phyloP scores from a whole-genome alignment of 2,113 vertebrate genomes.

The Phaethon lepturus region DNA sequence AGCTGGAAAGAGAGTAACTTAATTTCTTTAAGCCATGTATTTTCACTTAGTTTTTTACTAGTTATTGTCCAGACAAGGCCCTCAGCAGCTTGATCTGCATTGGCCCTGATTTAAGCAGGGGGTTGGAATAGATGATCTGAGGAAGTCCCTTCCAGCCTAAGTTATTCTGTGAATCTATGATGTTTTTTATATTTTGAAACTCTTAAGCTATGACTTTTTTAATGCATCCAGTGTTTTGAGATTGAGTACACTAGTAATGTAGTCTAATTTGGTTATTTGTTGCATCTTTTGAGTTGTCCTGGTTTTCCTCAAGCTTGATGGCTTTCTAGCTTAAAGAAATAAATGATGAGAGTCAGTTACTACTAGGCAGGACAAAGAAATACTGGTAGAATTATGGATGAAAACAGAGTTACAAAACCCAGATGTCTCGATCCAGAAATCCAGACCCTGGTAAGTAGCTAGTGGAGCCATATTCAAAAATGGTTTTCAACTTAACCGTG shows the following conservation, averaged over 20 bases:
- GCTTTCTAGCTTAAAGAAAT: not conserved
- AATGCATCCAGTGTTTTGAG: not conserved
- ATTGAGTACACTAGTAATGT: not conserved
- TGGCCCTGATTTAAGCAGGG: not conserved
- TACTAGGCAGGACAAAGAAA: not conserved
- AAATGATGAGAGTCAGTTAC: not conserved
- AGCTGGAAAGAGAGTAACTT: not conserved
- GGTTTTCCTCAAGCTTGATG: not conserved
- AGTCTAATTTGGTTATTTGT: not conserved
- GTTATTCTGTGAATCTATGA: not conserved
- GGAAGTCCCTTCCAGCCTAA: not conserved
- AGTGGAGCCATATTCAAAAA: not conserved
- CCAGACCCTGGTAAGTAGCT: not conserved
- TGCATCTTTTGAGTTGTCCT: not conserved
- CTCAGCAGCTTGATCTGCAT: not conserved
- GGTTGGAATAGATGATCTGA: not conserved
- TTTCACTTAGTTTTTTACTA: not conserved
- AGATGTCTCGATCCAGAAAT: not conserved
- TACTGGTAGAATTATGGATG: not conserved
- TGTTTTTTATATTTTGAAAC: not conserved
- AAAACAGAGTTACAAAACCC: not conserved
- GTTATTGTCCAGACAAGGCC: not conserved
- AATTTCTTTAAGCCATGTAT: not conserved
- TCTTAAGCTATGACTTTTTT: not conserved
- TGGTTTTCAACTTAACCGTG: accelerated